These are phyloP conservation scores for Benitochromis conjunctus DNA, from an alignment of 2,113 vertebrate species.

Conservation along the genomic window DNA sequence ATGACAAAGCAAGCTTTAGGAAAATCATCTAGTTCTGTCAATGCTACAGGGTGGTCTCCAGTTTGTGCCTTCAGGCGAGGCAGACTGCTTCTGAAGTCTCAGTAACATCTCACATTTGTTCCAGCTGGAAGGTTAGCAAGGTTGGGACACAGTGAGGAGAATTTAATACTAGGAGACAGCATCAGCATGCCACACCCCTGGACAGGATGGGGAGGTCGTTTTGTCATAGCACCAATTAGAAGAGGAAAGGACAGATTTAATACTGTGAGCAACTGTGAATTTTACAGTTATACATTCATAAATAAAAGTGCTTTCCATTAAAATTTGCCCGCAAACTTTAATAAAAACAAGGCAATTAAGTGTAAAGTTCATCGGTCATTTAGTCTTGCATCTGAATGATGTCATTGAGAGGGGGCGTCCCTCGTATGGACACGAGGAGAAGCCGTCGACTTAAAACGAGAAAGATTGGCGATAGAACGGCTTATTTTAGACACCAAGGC, in stretches of 20 bases:
- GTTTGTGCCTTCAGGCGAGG: background rate
- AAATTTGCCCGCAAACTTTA: background rate
- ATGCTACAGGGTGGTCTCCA: background rate
- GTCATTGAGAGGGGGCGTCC: background rate
- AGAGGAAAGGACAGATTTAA: background rate
- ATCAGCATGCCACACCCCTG: background rate
- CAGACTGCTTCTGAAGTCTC: slow-evolving; percentile 12
- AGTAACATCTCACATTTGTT: slow-evolving; percentile 9
- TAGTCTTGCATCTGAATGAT: background rate
- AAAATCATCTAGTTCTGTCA: background rate
- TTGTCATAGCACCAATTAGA: background rate
- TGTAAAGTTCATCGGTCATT: background rate
- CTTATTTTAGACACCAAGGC: background rate
- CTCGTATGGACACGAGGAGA: background rate
- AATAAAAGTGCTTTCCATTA: background rate
- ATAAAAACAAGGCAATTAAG: background rate
- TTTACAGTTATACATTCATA: background rate
- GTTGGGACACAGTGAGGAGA: background rate
- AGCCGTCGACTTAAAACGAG: background rate
- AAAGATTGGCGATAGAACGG: accelerated
- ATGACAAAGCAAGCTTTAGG: background rate
- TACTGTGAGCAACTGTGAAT: no score
- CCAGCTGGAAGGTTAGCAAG: background rate
- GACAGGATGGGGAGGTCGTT: background rate
- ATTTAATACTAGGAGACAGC: slow-evolving; percentile 9